Evolutionary conservation across 2,797 vertebrate species (phyloP).

Genomic region (Myotis myotis): DNA sequence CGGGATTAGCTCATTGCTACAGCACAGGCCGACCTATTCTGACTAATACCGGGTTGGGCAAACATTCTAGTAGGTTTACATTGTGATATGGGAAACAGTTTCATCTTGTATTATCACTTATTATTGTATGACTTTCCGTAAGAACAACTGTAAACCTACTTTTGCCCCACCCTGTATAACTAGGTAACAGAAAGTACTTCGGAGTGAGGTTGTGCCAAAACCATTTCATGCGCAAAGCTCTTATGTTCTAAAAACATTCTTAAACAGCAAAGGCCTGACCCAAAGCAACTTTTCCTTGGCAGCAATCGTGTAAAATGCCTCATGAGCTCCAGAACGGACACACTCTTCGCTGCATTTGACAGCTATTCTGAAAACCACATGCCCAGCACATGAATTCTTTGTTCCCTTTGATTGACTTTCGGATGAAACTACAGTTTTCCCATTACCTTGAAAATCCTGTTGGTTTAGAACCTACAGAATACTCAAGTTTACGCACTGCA

Average conservation of each 20-base stretch:
- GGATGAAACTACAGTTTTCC: constrained; percentile 24
- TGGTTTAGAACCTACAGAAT: neutral
- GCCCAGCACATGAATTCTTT: constrained; percentile 11
- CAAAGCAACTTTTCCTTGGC: neutral
- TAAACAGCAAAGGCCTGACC: neutral
- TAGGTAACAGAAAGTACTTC: neutral
- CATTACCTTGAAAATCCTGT: neutral
- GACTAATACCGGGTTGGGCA: neutral
- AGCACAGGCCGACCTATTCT: neutral
- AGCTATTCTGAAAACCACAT: constrained; percentile 32
- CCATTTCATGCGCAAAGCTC: neutral
- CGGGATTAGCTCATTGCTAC: neutral
- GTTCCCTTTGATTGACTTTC: constrained; percentile 32
- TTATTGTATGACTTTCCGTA: neutral
- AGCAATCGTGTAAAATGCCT: neutral
- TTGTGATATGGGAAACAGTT: neutral
- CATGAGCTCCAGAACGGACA: neutral
- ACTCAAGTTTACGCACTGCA: constrained; percentile 43
- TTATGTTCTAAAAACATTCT: neutral
- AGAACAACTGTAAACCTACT: neutral
- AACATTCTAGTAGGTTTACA: neutral
- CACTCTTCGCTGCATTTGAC: neutral
- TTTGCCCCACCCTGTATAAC: neutral
- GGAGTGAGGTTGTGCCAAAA: neutral
- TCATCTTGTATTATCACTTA: neutral